These are phyloP conservation scores for Nudaria mundana DNA, from an alignment of 2,888 invertebrate genomes.

Conservation along the genomic window DNA sequence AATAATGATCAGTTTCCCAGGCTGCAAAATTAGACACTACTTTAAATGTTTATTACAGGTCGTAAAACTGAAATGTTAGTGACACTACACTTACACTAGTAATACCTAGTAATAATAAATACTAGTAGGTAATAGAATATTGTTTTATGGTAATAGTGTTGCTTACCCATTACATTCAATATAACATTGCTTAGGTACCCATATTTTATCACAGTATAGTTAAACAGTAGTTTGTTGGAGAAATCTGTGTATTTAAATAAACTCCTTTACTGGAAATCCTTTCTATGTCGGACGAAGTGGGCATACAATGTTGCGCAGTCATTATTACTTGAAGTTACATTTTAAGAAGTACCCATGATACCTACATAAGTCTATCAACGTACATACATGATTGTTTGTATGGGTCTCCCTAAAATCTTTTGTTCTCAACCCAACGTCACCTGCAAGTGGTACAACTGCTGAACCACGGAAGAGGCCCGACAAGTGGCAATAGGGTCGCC, in stretches of 20 bases:
- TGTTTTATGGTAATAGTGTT: too few species aligned
- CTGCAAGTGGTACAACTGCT: too few species aligned
- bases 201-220: conserved; percentile 26
- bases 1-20: not conserved
- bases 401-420: too few species aligned
- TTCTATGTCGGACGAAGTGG: conserved; percentile 30
- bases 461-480: too few species aligned
- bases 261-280: conserved; percentile 42
- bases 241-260: conserved; percentile 37
- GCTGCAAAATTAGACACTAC: not conserved
- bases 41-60: conserved; percentile 6
- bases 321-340: conserved; percentile 31
- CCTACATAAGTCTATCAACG: conserved; percentile 20
- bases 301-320: conserved; percentile 32
- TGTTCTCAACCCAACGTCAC: too few species aligned
- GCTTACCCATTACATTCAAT: conserved; percentile 9
- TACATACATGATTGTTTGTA: conserved; percentile 22
- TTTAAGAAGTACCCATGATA: conserved; percentile 17
- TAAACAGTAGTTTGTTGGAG: conserved; percentile 27
- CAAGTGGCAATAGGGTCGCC: too few species aligned
- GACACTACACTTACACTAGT: conserved; percentile 4
- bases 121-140: too few species aligned
- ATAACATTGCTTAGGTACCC: conserved; percentile 19
- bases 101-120: too few species aligned
- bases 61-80: conserved; percentile 13